Percentiles rank a stretch among this genome's conserved stretches.
Evolutionary conservation across 2,888 invertebrate species (phyloP).

Genomic region (Nesidiocoris tenuis): DNA sequence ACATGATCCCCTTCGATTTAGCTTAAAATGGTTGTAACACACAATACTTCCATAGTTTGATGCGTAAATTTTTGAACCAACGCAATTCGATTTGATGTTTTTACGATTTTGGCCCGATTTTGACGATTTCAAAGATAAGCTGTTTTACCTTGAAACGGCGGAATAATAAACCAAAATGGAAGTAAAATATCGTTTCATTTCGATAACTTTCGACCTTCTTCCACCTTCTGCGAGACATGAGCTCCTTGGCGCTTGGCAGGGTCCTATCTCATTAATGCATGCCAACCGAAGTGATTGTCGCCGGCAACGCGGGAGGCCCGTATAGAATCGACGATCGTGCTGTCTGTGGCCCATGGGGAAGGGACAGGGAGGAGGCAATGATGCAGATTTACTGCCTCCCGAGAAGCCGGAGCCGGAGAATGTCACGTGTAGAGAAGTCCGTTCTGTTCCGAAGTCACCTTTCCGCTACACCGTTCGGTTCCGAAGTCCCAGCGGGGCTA

Average conservation of each 20-base stretch:
- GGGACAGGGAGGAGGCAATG: conserved; percentile 5
- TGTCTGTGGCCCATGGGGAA: conserved; percentile 19
- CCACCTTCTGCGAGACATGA: background rate
- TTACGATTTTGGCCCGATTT: too few species aligned
- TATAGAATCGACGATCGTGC: conserved; percentile 22
- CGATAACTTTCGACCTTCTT: background rate
- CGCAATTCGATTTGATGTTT: too few species aligned
- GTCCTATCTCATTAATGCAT: background rate
- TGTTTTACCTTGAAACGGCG: too few species aligned
- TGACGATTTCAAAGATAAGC: too few species aligned
- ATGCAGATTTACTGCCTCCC: conserved; percentile 31
- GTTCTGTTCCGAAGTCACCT: background rate
- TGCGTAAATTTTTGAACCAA: too few species aligned
- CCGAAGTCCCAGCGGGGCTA: background rate
- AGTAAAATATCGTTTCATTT: too few species aligned
- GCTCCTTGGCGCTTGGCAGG: background rate
- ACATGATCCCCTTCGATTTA: too few species aligned
- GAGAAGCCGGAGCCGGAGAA: conserved; percentile 1
- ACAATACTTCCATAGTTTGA: too few species aligned
- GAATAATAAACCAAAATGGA: too few species aligned
- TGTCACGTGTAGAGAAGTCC: conserved; percentile 31
- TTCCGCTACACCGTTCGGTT: background rate
- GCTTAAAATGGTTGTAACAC: too few species aligned
- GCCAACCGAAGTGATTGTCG: background rate
- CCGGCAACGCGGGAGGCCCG: background rate